A percentile compares a stretch with the other conserved stretches of the same genome.
Evolutionary conservation across 2,113 vertebrate species (phyloP).

Genomic region (Tupaia chinensis): DNA sequence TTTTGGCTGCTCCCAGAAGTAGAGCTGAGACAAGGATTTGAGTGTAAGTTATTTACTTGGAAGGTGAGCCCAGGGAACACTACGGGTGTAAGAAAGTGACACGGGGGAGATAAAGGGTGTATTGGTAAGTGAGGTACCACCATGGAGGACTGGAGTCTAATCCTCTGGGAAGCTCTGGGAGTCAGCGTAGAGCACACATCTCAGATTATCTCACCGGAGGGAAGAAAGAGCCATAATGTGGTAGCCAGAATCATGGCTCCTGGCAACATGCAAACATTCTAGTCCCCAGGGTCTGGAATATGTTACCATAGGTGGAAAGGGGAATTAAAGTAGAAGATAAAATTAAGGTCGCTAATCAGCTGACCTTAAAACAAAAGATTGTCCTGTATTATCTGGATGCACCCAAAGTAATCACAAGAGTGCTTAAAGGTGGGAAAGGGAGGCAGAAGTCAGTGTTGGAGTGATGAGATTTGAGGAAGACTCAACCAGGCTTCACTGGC

Average conservation of each 20-base stretch:
- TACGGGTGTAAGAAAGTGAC: not conserved
- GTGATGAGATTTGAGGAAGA: not conserved
- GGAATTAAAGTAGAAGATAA: not conserved
- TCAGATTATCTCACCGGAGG: not conserved
- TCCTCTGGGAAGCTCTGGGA: not conserved
- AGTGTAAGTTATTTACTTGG: not conserved
- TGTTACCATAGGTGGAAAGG: not conserved
- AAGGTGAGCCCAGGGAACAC: not conserved
- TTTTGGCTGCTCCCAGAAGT: not conserved
- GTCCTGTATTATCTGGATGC: not conserved
- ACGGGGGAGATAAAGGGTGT: too few species aligned
- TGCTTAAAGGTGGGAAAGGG: not conserved
- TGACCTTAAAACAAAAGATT: not conserved
- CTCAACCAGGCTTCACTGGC: not conserved
- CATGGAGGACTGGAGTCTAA: not conserved
- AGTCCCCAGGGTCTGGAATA: not conserved
- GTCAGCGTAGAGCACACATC: not conserved
- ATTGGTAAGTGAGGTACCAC: not conserved
- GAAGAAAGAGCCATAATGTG: rapidly evolving
- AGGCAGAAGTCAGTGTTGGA: not conserved
- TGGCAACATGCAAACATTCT: not conserved
- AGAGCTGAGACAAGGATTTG: not conserved
- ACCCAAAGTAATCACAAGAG: not conserved
- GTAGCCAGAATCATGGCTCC: not conserved
- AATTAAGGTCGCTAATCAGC: not conserved